Evolutionary conservation across 2,797 vertebrate genomes (phyloP), one percentile per base, ranked within the genome.

Genomic region (Carapus acus): DNA sequence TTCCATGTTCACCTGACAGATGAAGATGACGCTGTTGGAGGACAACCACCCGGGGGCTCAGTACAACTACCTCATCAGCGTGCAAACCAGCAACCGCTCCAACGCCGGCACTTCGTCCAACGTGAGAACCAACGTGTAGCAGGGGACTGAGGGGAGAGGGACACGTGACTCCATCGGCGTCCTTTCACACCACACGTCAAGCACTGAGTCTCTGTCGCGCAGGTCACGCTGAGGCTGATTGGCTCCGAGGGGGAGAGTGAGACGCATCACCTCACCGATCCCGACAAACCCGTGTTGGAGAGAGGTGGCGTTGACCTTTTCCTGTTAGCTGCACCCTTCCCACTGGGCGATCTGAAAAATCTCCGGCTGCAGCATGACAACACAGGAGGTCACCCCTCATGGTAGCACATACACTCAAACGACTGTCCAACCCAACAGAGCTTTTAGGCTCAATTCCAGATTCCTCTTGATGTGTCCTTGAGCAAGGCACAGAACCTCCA

Each of bases 311-410:
- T 90, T 0, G 91, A 94, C 33, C 77, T 91, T 60, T 94, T 94
- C 51, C 77, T 94, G 11, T 38, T 93, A 43, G 72, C 86, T 61
- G 79, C 90, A 0, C 73, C 73, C 2, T 86, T 81, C 73, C 81
- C 84, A 6, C 79, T 92, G 6, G 90, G 91, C 2, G 84, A 92
- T 2, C 55, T 92, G 20, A 85, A 74, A 23, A 82, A 77, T 69
- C 53, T 93, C 24, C 68, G 78, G 6, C 77, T 95, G 49, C 91
- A 87, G 80, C 92, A 92, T 1, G 85, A 93, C 73, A 88, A 90
- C 71, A 81, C 86, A 0, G 91, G 90, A 3, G 41, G 74, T 33
- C 80, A 65, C 18, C 89, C 91, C 20, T 83, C 87, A 29, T 91
- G 91, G 88, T 91, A 76, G 15, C 29, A 17, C n/a, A 29, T 23